These are phyloP conservation scores for Cephus runcator DNA, from an alignment of 2,888 invertebrate genomes.

Conservation along the genomic window DNA sequence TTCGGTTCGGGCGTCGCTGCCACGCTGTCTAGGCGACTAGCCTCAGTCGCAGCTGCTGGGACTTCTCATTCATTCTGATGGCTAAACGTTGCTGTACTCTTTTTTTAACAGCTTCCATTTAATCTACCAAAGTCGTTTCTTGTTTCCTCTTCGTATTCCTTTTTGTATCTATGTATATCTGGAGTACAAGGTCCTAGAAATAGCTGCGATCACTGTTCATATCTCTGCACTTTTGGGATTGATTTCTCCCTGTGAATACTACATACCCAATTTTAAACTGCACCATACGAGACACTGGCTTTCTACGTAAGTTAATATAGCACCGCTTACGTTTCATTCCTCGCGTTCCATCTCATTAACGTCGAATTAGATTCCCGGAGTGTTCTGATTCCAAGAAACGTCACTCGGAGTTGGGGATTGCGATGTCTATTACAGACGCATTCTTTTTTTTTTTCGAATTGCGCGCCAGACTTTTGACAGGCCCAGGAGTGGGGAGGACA, in stretches of 20 bases:
- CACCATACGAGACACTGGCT: background rate
- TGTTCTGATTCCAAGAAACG: background rate
- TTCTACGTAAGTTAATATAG: background rate
- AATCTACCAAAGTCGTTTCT: conserved; percentile 1
- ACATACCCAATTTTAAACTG: background rate
- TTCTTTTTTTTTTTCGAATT: background rate
- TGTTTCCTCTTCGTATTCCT: conserved; percentile 8
- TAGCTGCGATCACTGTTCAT: background rate
- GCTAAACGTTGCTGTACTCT: background rate
- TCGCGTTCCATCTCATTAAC: background rate
- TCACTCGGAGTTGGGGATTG: background rate
- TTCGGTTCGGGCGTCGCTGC: conserved; percentile 47
- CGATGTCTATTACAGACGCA: background rate
- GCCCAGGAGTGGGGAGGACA: background rate
- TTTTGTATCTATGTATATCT: background rate
- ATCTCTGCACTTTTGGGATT: background rate
- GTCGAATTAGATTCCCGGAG: background rate
- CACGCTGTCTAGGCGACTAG: conserved; percentile 54
- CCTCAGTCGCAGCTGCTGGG: conserved; percentile 21
- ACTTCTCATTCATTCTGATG: conserved; percentile 1
- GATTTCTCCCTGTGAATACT: background rate
- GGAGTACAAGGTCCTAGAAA: background rate
- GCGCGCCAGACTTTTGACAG: background rate
- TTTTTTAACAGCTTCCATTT: background rate
- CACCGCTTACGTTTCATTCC: background rate